Evolutionary conservation across 2,113 vertebrate genomes (phyloP), one percentile per base, ranked within the genome.

Genomic region (Labeo rohita): DNA sequence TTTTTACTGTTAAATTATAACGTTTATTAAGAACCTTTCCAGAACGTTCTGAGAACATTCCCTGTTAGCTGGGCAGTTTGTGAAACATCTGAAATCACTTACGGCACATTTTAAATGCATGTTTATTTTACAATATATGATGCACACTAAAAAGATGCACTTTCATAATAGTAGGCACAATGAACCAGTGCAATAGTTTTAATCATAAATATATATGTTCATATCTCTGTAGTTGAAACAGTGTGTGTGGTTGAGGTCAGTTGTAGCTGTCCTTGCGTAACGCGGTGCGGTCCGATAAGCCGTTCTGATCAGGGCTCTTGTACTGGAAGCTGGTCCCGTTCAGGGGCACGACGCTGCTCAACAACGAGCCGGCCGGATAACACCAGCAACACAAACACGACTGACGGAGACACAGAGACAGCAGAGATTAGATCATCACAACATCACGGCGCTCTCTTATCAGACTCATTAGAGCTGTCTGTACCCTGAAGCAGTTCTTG

Each of bases 401-500:
- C 85, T 88, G 84, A 78, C 56, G 21, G 65, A 85, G 16, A 50
- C 3, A 56, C 47, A 83, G 3, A 50, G n/a, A 50, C 34, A 45
- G 36, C 28, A 28, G 11, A 50, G 21, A 23, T 43, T 18, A 84
- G 61, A 68, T 52, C 28, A 52, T 0, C 36, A 28, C 36, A 28
- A 39, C 23, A 66, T 6, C 66, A 70, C 66, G 3, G 13, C 15
- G 28, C 65, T 39, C 15, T 43, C 3, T 73, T n/a, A n/a, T 36
- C 28, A 68, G 6, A 3, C 65, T 68, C 28, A 28, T 65, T 13
- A 65, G 3, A 36, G 56, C 56, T 8, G 7, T n/a, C 56, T 92
- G 94, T 96, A 98, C 98, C 97, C 97, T 97, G 92, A 99, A 98
- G 89, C 97, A 99, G 90, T 96, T 98, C 93, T 98, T 99, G 92